Evolutionary conservation across 2,888 invertebrate genomes (phyloP).

Genomic region (Epinotia brunnichana): DNA sequence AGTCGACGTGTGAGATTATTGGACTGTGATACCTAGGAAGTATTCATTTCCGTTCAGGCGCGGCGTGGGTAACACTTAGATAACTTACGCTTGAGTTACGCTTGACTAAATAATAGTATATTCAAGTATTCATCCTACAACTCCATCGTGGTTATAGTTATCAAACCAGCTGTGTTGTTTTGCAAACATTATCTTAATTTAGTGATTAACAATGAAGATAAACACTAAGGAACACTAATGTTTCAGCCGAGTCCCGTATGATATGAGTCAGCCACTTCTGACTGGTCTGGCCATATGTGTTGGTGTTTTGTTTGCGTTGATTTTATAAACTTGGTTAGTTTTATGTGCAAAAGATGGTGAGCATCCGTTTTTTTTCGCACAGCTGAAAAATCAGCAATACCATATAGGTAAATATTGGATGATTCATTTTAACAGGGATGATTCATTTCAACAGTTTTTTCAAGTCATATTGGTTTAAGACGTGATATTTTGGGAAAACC

Average conservation of each 20-base stretch:
- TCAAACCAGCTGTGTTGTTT: conserved; percentile 33
- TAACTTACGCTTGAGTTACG: no score
- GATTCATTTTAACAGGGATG: no score
- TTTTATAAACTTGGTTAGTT: conserved; percentile 5
- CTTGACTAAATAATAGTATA: no score
- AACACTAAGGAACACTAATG: conserved; percentile 19
- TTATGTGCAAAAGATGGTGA: neutral
- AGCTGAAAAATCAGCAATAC: conserved; percentile 20
- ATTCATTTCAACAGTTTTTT: no score
- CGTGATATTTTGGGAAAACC: no score
- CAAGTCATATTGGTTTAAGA: no score
- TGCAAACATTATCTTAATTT: conserved; percentile 41
- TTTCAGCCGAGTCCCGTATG: conserved; percentile 2
- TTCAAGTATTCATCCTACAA: neutral
- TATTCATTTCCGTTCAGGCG: no score
- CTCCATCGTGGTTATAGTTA: conserved; percentile 29
- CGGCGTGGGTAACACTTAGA: no score
- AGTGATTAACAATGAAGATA: conserved; percentile 36
- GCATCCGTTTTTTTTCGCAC: neutral
- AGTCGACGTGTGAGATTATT: no score
- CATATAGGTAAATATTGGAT: no score
- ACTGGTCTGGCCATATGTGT: conserved; percentile 27
- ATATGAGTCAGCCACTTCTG: conserved; percentile 36
- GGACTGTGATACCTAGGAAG: no score
- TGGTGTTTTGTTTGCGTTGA: neutral